Evolutionary conservation across 2,888 invertebrate species (phyloP), one percentile per base, ranked within the genome.

Genomic region (Notodromas monacha): DNA sequence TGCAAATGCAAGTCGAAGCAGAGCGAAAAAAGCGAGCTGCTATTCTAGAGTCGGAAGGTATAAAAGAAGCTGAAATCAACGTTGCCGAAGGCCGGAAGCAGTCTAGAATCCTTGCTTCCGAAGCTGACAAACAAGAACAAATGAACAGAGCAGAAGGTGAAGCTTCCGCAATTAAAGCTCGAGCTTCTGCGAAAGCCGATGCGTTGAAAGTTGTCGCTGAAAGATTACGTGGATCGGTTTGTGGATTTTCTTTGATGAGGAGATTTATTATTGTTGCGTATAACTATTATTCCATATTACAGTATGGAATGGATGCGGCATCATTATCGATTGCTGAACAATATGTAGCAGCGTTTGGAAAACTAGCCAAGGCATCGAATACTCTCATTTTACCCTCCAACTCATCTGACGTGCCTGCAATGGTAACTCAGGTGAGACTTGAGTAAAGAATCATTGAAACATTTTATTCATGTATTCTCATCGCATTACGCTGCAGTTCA

Each of bases 1-100:
- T 96, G 96, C 96, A 96, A 51, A 89, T 92, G 86, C 96, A 96
- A 56, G 96, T 99, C 1, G 92, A 96, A 52, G 96, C 96, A 0
- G 96, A 99, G 49, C 55, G 96, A 32, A 68, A 70, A 44, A 99
- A 99, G 48, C 58, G 96, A 38, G 96, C 96, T 0, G 72, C 81
- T 11, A 74, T 99, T 43, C 56, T 99, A 37, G 89, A 99, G 48
- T 92, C 92, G 0, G 96, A 99, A 55, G 89, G 89, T 46, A 59
- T 66, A 6, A 56, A 76, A 14, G 70, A 69, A 38, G 74, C 76
- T 0, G 81, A 89, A 37, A 84, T 99, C 34, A 96, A 99, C 51
- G 73, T 86, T 4, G 96, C 96, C 0, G 84, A 92, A 51, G 96
- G 96, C 44, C 73, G 79, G 52, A 65, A 89, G 35, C 64, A 68